A percentile compares a stretch with the other conserved stretches of the same genome.
Evolutionary conservation across 1,140 invertebrate species (phyloP).

Genomic region (Lordiphosa clarofinis): DNA sequence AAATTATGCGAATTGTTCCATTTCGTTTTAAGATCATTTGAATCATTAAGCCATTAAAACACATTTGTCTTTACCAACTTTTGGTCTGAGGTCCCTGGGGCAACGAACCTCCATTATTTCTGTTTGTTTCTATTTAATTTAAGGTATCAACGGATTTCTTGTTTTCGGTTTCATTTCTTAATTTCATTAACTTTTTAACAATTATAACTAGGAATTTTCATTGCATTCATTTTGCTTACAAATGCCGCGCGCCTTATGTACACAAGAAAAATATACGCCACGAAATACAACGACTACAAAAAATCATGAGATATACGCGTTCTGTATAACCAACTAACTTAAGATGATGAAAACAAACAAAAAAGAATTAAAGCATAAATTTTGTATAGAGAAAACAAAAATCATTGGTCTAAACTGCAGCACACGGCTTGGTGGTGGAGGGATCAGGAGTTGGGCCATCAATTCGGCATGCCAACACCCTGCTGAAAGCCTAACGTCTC

Average conservation of each 20-base stretch:
- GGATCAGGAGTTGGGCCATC: conserved; percentile 10
- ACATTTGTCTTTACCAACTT: conserved; percentile 1
- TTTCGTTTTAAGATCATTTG: too few species aligned
- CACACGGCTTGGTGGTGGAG: not conserved
- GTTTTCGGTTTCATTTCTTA: conserved; percentile 17
- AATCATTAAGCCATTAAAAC: too few species aligned
- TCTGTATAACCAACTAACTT: too few species aligned
- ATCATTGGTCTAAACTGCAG: conserved; percentile 16
- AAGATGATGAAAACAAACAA: not conserved
- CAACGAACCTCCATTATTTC: conserved; percentile 21
- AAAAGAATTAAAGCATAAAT: conserved; percentile 10
- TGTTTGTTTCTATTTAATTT: conserved; percentile 44
- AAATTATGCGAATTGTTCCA: too few species aligned
- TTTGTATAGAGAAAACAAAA: not conserved
- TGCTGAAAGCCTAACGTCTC: conserved; percentile 85
- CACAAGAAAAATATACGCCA: conserved; percentile 18
- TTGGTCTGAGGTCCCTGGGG: conserved; percentile 31
- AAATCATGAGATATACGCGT: conserved; percentile 1
- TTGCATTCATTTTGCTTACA: conserved; percentile 5
- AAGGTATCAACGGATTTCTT: conserved; percentile 49
- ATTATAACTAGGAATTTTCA: conserved; percentile 60
- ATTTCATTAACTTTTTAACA: conserved; percentile 59
- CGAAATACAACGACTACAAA: conserved; percentile 7
- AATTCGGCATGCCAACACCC: conserved; percentile 80
- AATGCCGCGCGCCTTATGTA: conserved; percentile 30